Conservation (phyloP, 2,113 vertebrate species). For the Alethe diademata region DNA sequence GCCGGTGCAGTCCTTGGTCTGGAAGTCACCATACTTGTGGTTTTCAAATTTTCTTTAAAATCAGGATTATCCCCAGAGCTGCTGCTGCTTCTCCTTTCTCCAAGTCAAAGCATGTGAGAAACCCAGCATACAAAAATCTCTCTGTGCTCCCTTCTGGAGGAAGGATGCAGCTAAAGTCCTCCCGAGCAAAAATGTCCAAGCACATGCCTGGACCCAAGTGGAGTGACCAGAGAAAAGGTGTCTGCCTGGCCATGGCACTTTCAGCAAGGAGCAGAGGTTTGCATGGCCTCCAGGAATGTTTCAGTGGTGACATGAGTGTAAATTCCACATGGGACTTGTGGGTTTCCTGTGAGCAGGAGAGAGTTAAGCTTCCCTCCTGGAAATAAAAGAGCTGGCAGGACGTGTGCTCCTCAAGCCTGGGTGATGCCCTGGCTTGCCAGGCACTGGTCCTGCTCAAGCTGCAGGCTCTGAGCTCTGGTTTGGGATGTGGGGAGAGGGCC, state of each 20-base stretch:
- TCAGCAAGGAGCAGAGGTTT: background rate
- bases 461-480: background rate
- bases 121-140: background rate
- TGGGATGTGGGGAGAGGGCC: background rate
- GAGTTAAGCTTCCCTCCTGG: background rate
- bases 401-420: background rate
- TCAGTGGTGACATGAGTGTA: background rate
- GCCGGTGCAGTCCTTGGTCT: background rate
- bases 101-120: background rate
- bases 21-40: background rate
- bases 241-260: background rate
- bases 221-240: background rate
- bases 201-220: background rate
- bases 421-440: fast-evolving
- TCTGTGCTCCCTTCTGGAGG: background rate
- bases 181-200: fast-evolving
- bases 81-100: background rate
- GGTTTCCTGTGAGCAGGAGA: background rate
- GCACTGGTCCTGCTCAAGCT: background rate
- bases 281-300: background rate
- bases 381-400: background rate
- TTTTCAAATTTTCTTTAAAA: background rate
- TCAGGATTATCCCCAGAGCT: background rate
- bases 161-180: background rate
- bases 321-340: background rate